These are phyloP conservation scores for Pipistrellus pipistrellus DNA, from an alignment of 2,797 vertebrate genomes.

Conservation along the genomic window DNA sequence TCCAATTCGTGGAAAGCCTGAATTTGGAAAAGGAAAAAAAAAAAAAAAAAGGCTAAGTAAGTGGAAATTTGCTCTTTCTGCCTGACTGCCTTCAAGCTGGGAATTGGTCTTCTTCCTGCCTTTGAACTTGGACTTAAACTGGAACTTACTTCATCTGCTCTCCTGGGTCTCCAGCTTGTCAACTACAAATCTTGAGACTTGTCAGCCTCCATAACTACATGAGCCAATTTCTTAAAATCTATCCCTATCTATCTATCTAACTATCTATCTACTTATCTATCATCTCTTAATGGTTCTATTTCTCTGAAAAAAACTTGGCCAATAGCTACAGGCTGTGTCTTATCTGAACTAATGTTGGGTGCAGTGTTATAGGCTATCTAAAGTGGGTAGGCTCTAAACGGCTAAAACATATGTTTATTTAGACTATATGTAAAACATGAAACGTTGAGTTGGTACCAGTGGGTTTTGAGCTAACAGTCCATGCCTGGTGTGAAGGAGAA, in stretches of 20 bases:
- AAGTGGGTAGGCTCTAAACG: not conserved
- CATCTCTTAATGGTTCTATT: not conserved
- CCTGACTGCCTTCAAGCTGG: not conserved
- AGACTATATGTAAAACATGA: not conserved
- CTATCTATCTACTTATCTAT: not conserved
- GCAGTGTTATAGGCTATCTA: not conserved
- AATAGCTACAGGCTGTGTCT: not conserved
- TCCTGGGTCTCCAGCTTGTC: not conserved
- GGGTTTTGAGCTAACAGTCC: not conserved
- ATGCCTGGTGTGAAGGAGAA: not conserved
- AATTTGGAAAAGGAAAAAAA: not conserved
- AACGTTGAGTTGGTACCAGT: not conserved
- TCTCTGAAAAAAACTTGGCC: not conserved
- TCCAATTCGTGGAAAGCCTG: not conserved
- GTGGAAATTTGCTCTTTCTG: not conserved
- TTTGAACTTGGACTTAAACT: not conserved
- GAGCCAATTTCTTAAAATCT: not conserved
- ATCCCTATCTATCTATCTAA: not conserved
- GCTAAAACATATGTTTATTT: not conserved
- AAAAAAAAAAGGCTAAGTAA: not conserved
- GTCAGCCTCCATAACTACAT: not conserved
- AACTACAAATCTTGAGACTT: not conserved
- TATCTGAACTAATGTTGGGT: not conserved
- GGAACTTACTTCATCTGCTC: not conserved
- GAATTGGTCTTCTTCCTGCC: not conserved